Evolutionary conservation across 2,888 invertebrate species (phyloP), one percentile per base, ranked within the genome.

Genomic region (Ceramica pisi): DNA sequence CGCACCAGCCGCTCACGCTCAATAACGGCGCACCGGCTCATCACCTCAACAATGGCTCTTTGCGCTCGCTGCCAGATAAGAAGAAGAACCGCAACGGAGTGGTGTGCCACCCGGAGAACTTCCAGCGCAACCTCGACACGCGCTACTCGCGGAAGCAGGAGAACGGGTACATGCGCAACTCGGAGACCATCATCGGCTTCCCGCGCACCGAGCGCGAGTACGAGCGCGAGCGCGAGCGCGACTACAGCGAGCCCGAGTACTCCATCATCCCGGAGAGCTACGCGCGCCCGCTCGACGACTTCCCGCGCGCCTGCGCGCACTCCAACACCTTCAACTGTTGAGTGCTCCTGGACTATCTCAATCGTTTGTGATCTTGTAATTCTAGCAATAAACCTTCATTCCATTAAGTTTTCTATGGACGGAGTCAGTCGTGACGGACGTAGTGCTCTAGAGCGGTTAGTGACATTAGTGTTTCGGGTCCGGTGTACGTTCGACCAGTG

Each of bases 371-470:
- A 96, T 96, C 95, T 96, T 96, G 94, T 92, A 95, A 96, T 95
- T 92, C 92, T 96, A 96, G 96, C 96, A 96, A 96, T 96, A 96
- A 96, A 94, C 92, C 95, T 96, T 95, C 96, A 95, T 96, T 96
- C 96, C 95, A 94, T 94, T 94, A 94, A 91, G 94, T 94, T 95
- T 93, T 92, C 88, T 93, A 90, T 90, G 94, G 91, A 92, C 90
- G 89, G 88, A 89, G 88, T 87, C 84, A 80, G 85, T 89, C 89
- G 92, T 90, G 93, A 92, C 89, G 92, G 90, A 91, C 92, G 93
- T 94, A 95, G 95, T 92, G 95, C 93, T 94, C 92, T 95, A 94
- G 94, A 92, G 94, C 92, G 92, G 91, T 93, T 93, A 94, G 94
- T 94, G 93, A 93, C 91, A 86, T 91, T 93, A 94, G 94, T 84